A percentile compares a stretch with the other conserved stretches of the same genome.
Conservation (phyloP, 2,113 vertebrate species). For the Apeltes quadracus region DNA sequence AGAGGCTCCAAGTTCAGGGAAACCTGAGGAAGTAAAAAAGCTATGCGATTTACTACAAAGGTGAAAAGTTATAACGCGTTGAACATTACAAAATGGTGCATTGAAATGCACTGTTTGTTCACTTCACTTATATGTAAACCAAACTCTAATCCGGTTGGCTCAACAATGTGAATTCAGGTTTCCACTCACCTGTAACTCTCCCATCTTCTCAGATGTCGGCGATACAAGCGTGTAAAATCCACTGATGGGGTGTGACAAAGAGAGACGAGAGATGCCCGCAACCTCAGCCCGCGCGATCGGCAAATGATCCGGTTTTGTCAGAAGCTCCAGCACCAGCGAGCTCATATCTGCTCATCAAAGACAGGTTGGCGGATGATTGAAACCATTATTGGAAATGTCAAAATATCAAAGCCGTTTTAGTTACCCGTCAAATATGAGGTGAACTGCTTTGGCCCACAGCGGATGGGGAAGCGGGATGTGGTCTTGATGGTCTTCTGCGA, state of each 20-base stretch:
- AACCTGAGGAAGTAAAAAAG: slow-evolving; percentile 79
- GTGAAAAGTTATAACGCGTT: background rate
- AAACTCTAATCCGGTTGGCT: slow-evolving; percentile 1
- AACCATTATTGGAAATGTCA: slow-evolving; percentile 1
- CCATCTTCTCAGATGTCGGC: slow-evolving; percentile 87
- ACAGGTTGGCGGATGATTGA: slow-evolving; percentile 7
- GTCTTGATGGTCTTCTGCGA: slow-evolving; percentile 82
- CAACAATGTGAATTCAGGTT: background rate
- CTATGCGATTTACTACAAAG: background rate
- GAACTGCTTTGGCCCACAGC: slow-evolving; percentile 92
- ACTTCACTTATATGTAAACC: background rate
- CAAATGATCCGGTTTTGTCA: slow-evolving; percentile 86
- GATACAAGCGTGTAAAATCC: slow-evolving; percentile 90
- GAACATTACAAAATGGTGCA: background rate
- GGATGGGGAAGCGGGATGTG: slow-evolving; percentile 86
- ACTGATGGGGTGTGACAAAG: slow-evolving; percentile 84
- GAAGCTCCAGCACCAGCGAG: slow-evolving; percentile 87
- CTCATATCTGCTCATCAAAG: slow-evolving; percentile 88
- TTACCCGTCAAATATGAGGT: slow-evolving; percentile 91
- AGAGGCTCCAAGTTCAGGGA: slow-evolving; percentile 88
- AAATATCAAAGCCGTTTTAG: background rate
- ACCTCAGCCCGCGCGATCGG: slow-evolving; percentile 87
- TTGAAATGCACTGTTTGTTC: too few relatives aligned
- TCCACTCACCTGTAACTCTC: slow-evolving; percentile 89
- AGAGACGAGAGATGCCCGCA: slow-evolving; percentile 83